phyloP scores from a whole-genome alignment of 2,888 invertebrate genomes.

The Hemithea aestivaria region DNA sequence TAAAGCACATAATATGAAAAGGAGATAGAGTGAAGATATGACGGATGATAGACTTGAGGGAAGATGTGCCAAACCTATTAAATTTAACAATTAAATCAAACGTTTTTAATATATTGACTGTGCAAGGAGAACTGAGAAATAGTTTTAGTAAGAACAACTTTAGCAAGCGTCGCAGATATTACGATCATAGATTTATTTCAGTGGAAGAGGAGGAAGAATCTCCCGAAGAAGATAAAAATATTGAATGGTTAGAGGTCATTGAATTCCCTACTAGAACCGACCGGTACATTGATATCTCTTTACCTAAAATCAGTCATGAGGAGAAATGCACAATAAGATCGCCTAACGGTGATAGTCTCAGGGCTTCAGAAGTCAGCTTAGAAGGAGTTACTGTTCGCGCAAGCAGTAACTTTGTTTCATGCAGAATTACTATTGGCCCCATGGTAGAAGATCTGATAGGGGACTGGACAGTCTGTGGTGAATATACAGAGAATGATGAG shows the following conservation, averaged over 20 bases:
- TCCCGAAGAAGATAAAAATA: conserved; percentile 2
- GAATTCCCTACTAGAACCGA: conserved; percentile 21
- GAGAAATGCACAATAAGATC: conserved; percentile 30
- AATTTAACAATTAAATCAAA: too few relatives aligned
- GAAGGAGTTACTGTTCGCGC: conserved; percentile 24
- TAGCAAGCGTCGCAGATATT: neutral
- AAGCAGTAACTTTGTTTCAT: conserved; percentile 32
- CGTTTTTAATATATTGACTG: too few relatives aligned
- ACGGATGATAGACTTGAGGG: too few relatives aligned
- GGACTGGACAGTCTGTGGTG: conserved; percentile 33
- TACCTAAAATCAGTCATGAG: conserved; percentile 23
- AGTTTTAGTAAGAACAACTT: neutral
- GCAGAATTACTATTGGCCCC: conserved; percentile 35
- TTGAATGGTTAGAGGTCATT: conserved; percentile 20
- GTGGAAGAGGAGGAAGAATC: conserved; percentile 12
- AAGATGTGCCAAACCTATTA: too few relatives aligned
- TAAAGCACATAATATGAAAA: too few relatives aligned
- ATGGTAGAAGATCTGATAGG: conserved; percentile 31
- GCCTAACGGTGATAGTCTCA: conserved; percentile 14
- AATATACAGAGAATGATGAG: conserved; percentile 16
- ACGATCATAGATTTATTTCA: conserved; percentile 13
- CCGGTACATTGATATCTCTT: conserved; percentile 24
- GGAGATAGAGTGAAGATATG: too few relatives aligned
- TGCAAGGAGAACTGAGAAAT: too few relatives aligned
- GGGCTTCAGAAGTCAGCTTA: conserved; percentile 7